Evolutionary conservation across 2,888 invertebrate genomes (phyloP).

Genomic region (Polylopha cassiicola): DNA sequence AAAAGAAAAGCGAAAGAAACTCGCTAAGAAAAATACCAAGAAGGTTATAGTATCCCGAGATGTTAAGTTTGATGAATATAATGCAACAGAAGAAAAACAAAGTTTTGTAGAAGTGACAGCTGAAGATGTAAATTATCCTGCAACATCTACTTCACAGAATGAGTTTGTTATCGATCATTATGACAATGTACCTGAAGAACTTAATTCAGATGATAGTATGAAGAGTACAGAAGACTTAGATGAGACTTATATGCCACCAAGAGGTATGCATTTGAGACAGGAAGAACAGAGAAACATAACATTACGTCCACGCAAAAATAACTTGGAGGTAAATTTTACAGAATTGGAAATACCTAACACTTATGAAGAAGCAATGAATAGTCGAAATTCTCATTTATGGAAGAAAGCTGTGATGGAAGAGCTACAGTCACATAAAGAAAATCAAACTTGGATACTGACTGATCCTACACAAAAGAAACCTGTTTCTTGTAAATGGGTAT

Average conservation of each 20-base stretch:
- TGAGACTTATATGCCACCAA: background rate
- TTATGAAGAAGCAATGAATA: background rate
- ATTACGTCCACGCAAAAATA: background rate
- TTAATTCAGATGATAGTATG: background rate
- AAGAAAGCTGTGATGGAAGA: background rate
- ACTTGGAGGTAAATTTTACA: background rate
- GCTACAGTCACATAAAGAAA: background rate
- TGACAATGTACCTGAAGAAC: too few species aligned
- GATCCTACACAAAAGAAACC: background rate
- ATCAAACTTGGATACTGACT: background rate
- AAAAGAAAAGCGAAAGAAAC: constrained; percentile 29
- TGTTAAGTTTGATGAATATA: constrained; percentile 31
- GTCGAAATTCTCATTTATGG: background rate
- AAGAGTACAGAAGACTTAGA: background rate
- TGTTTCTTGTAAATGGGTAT: constrained; percentile 1
- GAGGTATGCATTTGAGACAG: background rate
- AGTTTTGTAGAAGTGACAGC: constrained; percentile 23
- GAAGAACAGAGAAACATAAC: background rate
- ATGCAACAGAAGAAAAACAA: constrained; percentile 18
- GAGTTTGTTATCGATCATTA: too few species aligned
- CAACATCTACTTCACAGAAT: too few species aligned
- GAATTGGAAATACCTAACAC: background rate
- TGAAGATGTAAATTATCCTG: constrained; percentile 22
- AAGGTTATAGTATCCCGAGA: constrained; percentile 27
- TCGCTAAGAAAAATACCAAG: constrained; percentile 28